Percentiles rank a stretch among this genome's conserved stretches.
phyloP scores from a whole-genome alignment of 1,140 invertebrate species.

The Brachionus paranguensis region DNA sequence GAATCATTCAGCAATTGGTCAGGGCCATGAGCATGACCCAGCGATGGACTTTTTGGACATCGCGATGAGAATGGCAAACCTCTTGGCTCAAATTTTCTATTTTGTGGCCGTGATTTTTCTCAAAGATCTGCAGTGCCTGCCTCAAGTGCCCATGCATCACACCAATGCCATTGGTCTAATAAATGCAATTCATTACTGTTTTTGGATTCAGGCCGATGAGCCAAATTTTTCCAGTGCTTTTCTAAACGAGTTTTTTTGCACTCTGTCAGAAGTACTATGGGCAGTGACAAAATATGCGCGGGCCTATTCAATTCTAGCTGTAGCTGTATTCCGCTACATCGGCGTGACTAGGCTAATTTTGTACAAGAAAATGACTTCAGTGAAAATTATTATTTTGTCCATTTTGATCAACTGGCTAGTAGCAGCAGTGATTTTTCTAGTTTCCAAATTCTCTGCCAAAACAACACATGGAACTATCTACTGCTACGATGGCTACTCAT shows the following conservation, averaged over 20 bases:
- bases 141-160: not conserved
- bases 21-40: not conserved
- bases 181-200: not conserved
- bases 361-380: not conserved
- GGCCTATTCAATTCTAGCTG: not conserved
- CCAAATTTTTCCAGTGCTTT: not conserved
- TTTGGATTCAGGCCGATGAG: not conserved
- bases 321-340: not conserved
- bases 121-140: not conserved
- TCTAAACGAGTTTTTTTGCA: not conserved
- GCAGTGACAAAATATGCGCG: not conserved
- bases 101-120: not conserved
- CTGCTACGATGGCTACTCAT: constrained; percentile 11
- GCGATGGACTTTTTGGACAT: not conserved
- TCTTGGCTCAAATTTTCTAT: not conserved
- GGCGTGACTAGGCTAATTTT: not conserved
- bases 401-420: not conserved
- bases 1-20: not conserved
- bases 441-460: not conserved
- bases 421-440: not conserved
- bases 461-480: not conserved
- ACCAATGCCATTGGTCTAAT: not conserved
- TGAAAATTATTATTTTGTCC: not conserved
- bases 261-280: not conserved
- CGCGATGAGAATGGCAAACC: not conserved